Conservation (phyloP, 2,888 invertebrate genomes). For the Epinotia nisella region DNA sequence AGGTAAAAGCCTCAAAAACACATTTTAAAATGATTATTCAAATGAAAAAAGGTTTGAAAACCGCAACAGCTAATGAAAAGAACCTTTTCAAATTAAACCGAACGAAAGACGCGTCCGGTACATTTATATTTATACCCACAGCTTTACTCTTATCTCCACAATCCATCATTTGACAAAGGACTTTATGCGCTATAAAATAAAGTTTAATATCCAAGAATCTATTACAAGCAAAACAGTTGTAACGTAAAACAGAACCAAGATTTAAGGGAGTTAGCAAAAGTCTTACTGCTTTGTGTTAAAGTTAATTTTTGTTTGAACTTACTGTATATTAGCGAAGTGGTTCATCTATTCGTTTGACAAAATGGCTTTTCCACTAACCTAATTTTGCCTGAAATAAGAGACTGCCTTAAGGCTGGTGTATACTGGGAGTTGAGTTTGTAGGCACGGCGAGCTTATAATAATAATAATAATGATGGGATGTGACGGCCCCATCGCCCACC, state of each 20-base stretch:
- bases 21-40: constrained; percentile 19
- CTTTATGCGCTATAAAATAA: neutral
- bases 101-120: constrained; percentile 7
- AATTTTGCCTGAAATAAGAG: constrained; percentile 33
- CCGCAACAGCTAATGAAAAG: constrained; percentile 31
- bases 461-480: no score
- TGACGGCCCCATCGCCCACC: no score
- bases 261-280: neutral
- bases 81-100: constrained; percentile 22
- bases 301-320: neutral
- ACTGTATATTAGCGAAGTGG: constrained; percentile 4
- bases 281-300: neutral
- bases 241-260: constrained; percentile 5
- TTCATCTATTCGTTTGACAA: constrained; percentile 26
- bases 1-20: constrained; percentile 19
- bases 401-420: neutral
- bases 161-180: neutral
- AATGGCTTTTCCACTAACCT: constrained; percentile 29
- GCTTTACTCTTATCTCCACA: constrained; percentile 1
- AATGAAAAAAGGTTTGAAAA: constrained; percentile 17
- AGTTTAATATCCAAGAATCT: neutral
- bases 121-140: constrained; percentile 15
- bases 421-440: neutral
- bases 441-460: no score
- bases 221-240: neutral